phyloP scores from a whole-genome alignment of 2,797 vertebrate genomes.

The Halcyon chelicuti region DNA sequence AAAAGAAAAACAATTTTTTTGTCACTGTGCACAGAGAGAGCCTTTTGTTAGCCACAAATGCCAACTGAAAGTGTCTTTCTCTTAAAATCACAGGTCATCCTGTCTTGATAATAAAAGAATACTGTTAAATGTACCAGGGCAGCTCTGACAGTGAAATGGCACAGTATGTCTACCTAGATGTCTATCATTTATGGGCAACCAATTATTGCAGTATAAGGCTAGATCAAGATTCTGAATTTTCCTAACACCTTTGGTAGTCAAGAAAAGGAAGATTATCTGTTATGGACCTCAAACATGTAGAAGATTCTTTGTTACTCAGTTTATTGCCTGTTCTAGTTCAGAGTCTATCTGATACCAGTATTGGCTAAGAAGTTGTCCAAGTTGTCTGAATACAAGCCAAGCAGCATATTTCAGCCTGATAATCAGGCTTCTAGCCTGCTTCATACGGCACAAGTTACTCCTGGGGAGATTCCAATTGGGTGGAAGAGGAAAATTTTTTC shows the following conservation, averaged over 20 bases:
- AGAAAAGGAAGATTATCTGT: background rate
- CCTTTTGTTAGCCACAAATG: background rate
- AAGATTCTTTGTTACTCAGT: background rate
- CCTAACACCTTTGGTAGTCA: background rate
- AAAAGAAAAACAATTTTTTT: background rate
- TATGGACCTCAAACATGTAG: fast-evolving
- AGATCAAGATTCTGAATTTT: background rate
- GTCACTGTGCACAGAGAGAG: background rate
- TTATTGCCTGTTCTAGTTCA: background rate
- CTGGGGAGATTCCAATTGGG: background rate
- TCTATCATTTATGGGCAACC: background rate
- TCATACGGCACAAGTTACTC: background rate
- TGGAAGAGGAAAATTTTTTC: background rate
- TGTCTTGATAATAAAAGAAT: background rate
- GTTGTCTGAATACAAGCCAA: background rate
- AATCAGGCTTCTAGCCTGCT: background rate
- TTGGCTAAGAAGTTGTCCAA: background rate
- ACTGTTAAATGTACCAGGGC: background rate
- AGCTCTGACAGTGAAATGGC: background rate
- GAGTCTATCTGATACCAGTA: fast-evolving
- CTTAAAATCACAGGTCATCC: background rate
- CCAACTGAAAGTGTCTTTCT: background rate
- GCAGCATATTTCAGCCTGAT: background rate
- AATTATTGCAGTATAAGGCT: background rate
- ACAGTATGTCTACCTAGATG: too few relatives aligned